Evolutionary conservation across 2,888 invertebrate species (phyloP), one percentile per base, ranked within the genome.

Genomic region (Pseudococcus viburni): DNA sequence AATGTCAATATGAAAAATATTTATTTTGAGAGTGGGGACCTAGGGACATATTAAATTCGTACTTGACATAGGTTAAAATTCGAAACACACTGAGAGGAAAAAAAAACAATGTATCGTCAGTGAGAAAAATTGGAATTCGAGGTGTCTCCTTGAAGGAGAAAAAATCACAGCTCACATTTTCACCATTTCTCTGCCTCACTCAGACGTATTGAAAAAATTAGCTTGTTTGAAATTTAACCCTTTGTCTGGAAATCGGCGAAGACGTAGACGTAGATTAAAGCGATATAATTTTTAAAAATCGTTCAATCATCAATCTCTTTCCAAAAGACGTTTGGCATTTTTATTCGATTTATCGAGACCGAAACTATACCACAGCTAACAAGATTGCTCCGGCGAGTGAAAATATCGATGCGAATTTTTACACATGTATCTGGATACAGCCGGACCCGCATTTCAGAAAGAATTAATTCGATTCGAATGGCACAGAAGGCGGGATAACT

Each of bases 271-370:
- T 64, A 64, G 64, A 64, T 64, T 64, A 64, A 64, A 22, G 12
- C 19, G 64, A 64, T 22, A 64, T 64, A 64, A 64, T 64, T 64
- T 64, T 64, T 64, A 64, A 64, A 64, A 64, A 64, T 64, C 64
- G 22, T 19, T 19, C 64, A 7, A 22, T 64, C 64, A 64, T 64
- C 64, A 64, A 64, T 64, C 64, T 64, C 9, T 22, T 64, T 22
- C 64, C 19, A 22, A 64, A 64, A 22, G 22, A 64, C 64, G 64
- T 64, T 64, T 64, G 64, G 22, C 22, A 64, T 64, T 64, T 64
- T 64, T 64, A 64, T 64, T 64, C 64, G 22, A 64, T 64, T 7
- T 12, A 22, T 64, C 19, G 64, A 64, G 8, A 22, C 22, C 22
- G 9, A 22, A 59, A 59, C 59, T 3, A 59, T 17, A 59, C n/a